A percentile compares a stretch with the other conserved stretches of the same genome.
Evolutionary conservation across 2,113 vertebrate species (phyloP).

Genomic region (Nothocercus julius): DNA sequence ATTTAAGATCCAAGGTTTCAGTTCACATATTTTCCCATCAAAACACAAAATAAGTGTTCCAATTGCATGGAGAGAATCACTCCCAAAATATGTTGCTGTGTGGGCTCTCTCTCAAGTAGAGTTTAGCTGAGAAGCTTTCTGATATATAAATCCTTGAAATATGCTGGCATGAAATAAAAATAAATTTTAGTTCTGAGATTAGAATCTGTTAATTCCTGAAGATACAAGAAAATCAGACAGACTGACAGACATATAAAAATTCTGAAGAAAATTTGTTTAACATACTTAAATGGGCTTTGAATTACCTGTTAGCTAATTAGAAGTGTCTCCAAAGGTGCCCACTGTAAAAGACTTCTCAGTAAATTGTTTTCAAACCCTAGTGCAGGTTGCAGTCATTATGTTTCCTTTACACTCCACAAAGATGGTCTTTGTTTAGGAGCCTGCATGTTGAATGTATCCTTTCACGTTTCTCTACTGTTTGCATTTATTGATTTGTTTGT

Average conservation of each 20-base stretch:
- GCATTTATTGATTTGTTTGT: not conserved
- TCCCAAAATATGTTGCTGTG: not conserved
- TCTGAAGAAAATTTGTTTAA: conserved; percentile 57
- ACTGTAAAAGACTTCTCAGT: conserved; percentile 67
- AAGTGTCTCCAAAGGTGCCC: conserved; percentile 62
- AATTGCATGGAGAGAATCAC: not conserved
- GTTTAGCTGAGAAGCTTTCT: not conserved
- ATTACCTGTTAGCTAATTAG: conserved; percentile 73
- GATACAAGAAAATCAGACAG: conserved; percentile 21
- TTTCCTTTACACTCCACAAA: conserved; percentile 51
- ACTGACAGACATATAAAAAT: conserved; percentile 44
- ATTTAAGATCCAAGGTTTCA: not conserved
- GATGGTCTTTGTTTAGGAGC: conserved; percentile 62
- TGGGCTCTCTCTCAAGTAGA: not conserved
- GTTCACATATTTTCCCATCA: not conserved
- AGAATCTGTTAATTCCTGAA: conserved; percentile 39
- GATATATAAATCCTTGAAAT: conserved; percentile 2
- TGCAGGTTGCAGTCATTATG: conserved; percentile 58
- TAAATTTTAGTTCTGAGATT: conserved; percentile 25
- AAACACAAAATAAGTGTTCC: not conserved
- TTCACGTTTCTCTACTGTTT: conserved; percentile 27
- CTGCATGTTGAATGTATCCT: not conserved
- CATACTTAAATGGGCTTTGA: conserved; percentile 44
- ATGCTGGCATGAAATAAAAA: conserved; percentile 17
- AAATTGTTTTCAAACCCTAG: conserved; percentile 70